phyloP scores from a whole-genome alignment of 1,140 invertebrate species.

The Aphelenchoides avenae region DNA sequence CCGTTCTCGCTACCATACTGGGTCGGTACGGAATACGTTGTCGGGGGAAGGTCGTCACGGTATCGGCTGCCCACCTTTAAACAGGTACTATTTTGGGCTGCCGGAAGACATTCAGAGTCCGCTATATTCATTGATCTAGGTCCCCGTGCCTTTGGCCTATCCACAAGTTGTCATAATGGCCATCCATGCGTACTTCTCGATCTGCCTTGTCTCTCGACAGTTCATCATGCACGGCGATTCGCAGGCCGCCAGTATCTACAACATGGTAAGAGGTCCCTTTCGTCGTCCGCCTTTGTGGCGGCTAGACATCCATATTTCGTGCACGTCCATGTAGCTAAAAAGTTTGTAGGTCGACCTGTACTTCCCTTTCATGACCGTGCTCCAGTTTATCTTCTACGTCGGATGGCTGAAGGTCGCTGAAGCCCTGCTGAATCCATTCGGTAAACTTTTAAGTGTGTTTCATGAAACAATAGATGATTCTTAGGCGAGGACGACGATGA shows the following conservation, averaged over 20 bases:
- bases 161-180: constrained; percentile 47
- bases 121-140: constrained; percentile 4
- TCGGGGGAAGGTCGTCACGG: too few species aligned
- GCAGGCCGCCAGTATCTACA: too few species aligned
- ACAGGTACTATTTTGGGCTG: constrained; percentile 19
- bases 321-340: constrained; percentile 5
- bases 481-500: constrained; percentile 37
- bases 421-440: constrained; percentile 21
- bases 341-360: constrained; percentile 35
- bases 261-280: too few species aligned
- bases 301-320: constrained; percentile 1
- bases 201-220: constrained; percentile 41
- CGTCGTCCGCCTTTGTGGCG: too few species aligned
- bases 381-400: constrained; percentile 46
- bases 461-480: not conserved
- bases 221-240: constrained; percentile 22
- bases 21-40: too few species aligned
- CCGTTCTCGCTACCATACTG: too few species aligned
- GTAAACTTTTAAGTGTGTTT: not conserved
- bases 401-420: constrained; percentile 42
- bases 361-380: constrained; percentile 43
- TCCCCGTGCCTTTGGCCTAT: constrained; percentile 19
- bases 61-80: too few species aligned
- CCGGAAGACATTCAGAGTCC: constrained; percentile 1
- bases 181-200: constrained; percentile 44